Evolutionary conservation across 2,797 vertebrate genomes (phyloP), one percentile per base, ranked within the genome.

Genomic region (Rhinatrema bivittatum): DNA sequence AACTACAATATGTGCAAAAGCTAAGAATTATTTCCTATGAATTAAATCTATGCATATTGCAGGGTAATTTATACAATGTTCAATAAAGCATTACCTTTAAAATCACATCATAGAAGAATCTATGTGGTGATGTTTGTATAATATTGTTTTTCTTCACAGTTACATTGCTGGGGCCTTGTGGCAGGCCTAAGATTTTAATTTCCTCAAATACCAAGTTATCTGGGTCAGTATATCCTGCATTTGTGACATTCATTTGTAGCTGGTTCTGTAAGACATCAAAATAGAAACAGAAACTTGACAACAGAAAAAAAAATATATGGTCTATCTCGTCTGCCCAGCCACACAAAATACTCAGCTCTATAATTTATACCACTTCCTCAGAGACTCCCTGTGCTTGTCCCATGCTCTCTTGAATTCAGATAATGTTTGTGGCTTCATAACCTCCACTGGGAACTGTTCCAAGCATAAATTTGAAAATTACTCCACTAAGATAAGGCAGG

Each of bases 201-300:
- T 80, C 56, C 12, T 81, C 78, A 56, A 95, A 90, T n/a, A 5
- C 45, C 5, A 92, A 63, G 30, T 82, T 73, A 52, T 84, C 84
- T 5, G 81, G 81, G 40, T 94, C 86, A 0, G 0, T 43, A 59
- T 90, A 91, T 6, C 67, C 77, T 0, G n/a, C 25, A 3, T 72
- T 56, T 2, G 14, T 17, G 5, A 69, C 69, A 0, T 16, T 35
- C 54, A 91, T 72, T 2, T 29, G 61, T 54, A 93, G 38, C 9
- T 15, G 1, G 3, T 20, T 62, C 91, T 93, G 60, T 12, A 43
- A 57, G 5, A 30, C n/a, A n/a, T n/a, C n/a, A n/a, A n/a, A n/a
- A n/a, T n/a, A n/a, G n/a, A n/a, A n/a, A n/a, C n/a, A n/a, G n/a
- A n/a, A n/a, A n/a, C n/a, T n/a, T n/a, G n/a, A n/a, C n/a, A n/a